A percentile compares a stretch with the other conserved stretches of the same genome.
These are phyloP conservation scores for Psococerastis gibbosa DNA, from an alignment of 2,888 invertebrate genomes.

Conservation along the genomic window DNA sequence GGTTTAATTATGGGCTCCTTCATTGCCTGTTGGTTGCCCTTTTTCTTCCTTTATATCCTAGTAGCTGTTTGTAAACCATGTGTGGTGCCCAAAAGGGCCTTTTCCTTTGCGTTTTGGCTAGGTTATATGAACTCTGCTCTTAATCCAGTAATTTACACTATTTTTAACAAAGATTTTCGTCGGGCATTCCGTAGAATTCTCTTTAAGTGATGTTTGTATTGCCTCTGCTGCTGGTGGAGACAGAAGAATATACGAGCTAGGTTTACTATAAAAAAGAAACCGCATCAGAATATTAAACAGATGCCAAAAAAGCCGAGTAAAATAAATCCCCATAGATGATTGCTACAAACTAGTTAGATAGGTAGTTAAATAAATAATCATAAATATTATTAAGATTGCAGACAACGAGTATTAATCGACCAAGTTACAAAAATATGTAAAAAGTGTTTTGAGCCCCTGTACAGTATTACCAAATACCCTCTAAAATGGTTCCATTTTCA, in stretches of 20 bases:
- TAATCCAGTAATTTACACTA: constrained; percentile 90
- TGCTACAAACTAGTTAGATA: too few relatives aligned
- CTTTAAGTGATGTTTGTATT: constrained; percentile 84
- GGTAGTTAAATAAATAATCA: too few relatives aligned
- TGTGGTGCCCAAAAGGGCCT: constrained; percentile 63
- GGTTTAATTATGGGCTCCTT: constrained; percentile 98
- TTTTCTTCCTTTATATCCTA: constrained; percentile 84
- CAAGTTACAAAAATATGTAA: background rate
- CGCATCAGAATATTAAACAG: background rate
- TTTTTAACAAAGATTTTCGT: constrained; percentile 94
- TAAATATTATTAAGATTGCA: background rate
- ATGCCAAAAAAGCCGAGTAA: background rate
- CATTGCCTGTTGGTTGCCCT: constrained; percentile 95
- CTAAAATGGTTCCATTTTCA: too few relatives aligned
- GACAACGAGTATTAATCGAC: constrained; percentile 5
- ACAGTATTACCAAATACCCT: too few relatives aligned
- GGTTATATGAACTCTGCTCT: constrained; percentile 94
- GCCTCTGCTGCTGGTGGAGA: constrained; percentile 47
- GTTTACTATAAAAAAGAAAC: background rate
- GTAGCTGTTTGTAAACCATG: constrained; percentile 59
- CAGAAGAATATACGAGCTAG: background rate
- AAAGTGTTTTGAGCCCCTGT: background rate
- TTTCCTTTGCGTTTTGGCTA: constrained; percentile 88
- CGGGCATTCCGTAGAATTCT: constrained; percentile 88
- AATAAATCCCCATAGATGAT: constrained; percentile 6